These are phyloP conservation scores for Homarus americanus DNA, from an alignment of 1,140 invertebrate species.

Conservation along the genomic window DNA sequence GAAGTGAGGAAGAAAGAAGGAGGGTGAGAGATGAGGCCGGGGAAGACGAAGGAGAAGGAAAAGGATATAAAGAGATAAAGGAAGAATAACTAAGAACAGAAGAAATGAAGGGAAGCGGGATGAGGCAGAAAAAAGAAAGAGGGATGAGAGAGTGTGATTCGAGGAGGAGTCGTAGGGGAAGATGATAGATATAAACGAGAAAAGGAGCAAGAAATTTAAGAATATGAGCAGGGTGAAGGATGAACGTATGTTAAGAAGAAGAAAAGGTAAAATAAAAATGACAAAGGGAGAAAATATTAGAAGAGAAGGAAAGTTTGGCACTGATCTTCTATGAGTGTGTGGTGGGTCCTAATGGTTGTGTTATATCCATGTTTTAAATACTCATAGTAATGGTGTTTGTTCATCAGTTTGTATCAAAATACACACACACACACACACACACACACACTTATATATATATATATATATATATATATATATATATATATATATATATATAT, in stretches of 20 bases:
- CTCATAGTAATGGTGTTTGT: not conserved
- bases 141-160: too few species aligned
- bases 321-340: not conserved
- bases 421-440: too few species aligned
- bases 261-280: not conserved
- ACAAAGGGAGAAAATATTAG: not conserved
- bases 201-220: not conserved
- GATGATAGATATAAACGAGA: not conserved
- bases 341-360: not conserved
- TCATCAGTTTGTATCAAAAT: not conserved
- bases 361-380: conserved; percentile 1
- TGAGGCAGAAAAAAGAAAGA: too few species aligned
- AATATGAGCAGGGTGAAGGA: not conserved
- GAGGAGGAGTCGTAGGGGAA: not conserved
- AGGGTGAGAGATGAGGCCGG: too few species aligned
- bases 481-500: too few species aligned
- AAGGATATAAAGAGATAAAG: too few species aligned
- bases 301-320: not conserved
- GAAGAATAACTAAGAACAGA: too few species aligned
- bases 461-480: too few species aligned
- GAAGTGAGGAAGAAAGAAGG: too few species aligned
- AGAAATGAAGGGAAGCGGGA: too few species aligned
- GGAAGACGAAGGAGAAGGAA: too few species aligned
- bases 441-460: too few species aligned
- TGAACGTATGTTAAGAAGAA: not conserved